These are phyloP conservation scores for Speoplatyrhinus poulsoni DNA, from an alignment of 2,113 vertebrate species.

Conservation along the genomic window DNA sequence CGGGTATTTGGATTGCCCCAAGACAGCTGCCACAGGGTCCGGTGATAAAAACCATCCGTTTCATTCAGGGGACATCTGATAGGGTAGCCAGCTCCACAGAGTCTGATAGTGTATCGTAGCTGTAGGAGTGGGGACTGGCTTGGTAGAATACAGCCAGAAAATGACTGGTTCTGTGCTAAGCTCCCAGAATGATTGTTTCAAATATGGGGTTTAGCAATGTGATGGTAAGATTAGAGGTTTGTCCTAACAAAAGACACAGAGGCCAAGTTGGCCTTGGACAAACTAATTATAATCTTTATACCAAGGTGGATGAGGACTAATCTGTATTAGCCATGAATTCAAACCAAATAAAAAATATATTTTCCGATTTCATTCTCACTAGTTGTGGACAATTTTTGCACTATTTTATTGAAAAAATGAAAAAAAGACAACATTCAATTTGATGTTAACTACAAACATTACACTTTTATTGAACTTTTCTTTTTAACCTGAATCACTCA, in stretches of 20 bases:
- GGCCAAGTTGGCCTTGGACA: neutral
- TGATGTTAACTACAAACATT: constrained; percentile 76
- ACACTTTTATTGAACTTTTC: constrained; percentile 77
- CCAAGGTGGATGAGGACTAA: no score
- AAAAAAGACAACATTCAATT: constrained; percentile 40
- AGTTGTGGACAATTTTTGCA: no score
- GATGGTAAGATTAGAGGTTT: neutral
- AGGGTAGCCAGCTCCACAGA: constrained; percentile 48
- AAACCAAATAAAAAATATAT: no score
- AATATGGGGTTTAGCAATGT: neutral
- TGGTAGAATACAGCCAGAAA: constrained; percentile 29
- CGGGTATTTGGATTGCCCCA: constrained; percentile 46
- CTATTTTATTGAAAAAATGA: neutral
- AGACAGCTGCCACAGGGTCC: constrained; percentile 60
- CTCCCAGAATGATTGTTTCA: constrained; percentile 15
- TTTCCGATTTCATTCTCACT: no score
- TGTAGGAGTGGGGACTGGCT: constrained; percentile 26
- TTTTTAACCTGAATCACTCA: constrained; percentile 68
- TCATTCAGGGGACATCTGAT: constrained; percentile 66
- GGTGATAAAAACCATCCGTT: constrained; percentile 61
- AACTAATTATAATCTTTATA: no score
- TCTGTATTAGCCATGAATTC: no score
- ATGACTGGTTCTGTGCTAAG: constrained; percentile 29
- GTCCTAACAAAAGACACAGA: neutral
- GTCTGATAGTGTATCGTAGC: constrained; percentile 61